Percentiles rank a stretch among this genome's conserved stretches.
phyloP scores from a whole-genome alignment of 2,888 invertebrate genomes.

The Archips xylosteana region DNA sequence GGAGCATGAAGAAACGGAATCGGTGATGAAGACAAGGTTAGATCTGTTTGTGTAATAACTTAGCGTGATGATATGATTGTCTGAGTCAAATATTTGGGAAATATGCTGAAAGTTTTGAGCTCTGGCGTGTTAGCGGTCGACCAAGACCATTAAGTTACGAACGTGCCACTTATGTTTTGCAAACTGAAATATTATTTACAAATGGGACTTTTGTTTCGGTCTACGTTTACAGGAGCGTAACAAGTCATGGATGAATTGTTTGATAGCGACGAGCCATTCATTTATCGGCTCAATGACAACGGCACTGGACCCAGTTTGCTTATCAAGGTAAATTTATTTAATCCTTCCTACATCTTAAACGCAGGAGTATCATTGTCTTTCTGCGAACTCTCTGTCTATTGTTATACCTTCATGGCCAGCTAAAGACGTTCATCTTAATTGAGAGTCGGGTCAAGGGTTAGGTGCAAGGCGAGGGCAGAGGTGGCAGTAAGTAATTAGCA shows the following conservation, averaged over 20 bases:
- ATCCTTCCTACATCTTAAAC: too few relatives aligned
- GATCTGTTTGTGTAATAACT: slow-evolving; percentile 26
- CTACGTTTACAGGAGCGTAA: slow-evolving; percentile 30
- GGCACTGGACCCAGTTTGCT: slow-evolving; percentile 90
- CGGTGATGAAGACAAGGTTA: slow-evolving; percentile 48
- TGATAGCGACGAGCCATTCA: slow-evolving; percentile 88
- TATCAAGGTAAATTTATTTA: slow-evolving; percentile 85
- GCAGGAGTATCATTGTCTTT: slow-evolving; percentile 1
- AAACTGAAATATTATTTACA: background rate
- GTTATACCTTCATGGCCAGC: background rate
- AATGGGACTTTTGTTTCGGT: slow-evolving; percentile 1
- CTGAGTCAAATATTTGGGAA: slow-evolving; percentile 1
- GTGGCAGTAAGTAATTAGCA: background rate
- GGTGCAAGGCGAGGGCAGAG: too few relatives aligned
- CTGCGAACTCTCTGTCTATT: background rate
- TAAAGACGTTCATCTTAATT: background rate
- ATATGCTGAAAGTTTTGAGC: slow-evolving; percentile 11
- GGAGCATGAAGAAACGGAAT: slow-evolving; percentile 43
- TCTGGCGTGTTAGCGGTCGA: slow-evolving; percentile 12
- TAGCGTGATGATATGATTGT: slow-evolving; percentile 1
- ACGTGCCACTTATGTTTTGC: slow-evolving; percentile 16
- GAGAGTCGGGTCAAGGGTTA: background rate
- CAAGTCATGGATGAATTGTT: slow-evolving; percentile 70
- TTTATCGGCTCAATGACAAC: slow-evolving; percentile 91
- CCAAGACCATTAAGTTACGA: slow-evolving; percentile 7